Evolutionary conservation across 2,113 vertebrate species (phyloP).

Genomic region (Marmota monax): DNA sequence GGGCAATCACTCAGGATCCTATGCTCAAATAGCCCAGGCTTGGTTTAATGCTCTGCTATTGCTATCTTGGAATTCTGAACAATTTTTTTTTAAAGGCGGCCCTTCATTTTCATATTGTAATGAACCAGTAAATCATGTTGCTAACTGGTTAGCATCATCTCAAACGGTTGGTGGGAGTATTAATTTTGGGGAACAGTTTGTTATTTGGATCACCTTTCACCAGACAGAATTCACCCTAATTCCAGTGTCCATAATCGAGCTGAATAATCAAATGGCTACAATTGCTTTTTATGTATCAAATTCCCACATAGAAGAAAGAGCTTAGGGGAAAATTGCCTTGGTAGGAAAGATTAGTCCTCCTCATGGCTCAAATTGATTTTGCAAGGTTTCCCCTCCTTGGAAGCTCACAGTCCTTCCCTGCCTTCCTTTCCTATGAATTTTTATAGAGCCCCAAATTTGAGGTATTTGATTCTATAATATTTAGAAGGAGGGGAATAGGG

Average conservation of each 20-base stretch:
- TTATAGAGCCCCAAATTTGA: background rate
- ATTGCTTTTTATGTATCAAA: background rate
- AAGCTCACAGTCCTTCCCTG: background rate
- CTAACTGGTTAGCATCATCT: background rate
- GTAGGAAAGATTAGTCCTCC: background rate
- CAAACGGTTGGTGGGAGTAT: background rate
- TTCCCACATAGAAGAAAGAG: background rate
- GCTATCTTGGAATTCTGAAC: background rate
- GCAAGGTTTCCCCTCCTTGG: background rate
- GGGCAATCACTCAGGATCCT: rapidly evolving
- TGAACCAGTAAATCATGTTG: background rate
- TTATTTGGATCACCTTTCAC: background rate
- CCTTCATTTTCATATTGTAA: background rate
- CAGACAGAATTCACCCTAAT: background rate
- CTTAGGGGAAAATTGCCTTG: background rate
- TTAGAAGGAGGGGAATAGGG: background rate
- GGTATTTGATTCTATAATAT: background rate
- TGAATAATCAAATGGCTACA: background rate
- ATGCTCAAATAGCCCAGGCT: background rate
- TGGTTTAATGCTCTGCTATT: background rate
- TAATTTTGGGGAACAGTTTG: background rate
- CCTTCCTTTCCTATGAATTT: background rate
- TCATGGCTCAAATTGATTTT: background rate
- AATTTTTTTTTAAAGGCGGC: background rate
- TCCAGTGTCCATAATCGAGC: background rate